Conservation (phyloP, 2,797 vertebrate genomes). For the Cichlasoma orientale region DNA sequence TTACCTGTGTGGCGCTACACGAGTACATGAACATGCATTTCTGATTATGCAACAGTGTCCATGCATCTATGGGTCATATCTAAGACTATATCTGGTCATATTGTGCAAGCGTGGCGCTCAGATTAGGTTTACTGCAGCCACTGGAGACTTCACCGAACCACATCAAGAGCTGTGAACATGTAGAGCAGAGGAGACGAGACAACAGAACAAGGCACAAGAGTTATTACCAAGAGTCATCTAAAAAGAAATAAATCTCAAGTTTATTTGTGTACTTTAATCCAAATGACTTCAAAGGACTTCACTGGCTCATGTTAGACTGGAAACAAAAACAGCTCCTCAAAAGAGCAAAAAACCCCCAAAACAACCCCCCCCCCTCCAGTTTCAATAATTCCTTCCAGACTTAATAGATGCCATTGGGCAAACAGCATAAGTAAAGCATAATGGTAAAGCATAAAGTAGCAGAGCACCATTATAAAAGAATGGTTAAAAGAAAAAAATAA, state of each 20-base stretch:
- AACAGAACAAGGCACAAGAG: background rate
- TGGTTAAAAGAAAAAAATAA: background rate
- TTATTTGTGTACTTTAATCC: slow-evolving; percentile 43
- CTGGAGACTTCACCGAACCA: slow-evolving; percentile 26
- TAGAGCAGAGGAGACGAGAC: background rate
- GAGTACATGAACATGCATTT: slow-evolving; percentile 5
- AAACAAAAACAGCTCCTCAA: slow-evolving; percentile 24
- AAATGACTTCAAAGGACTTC: slow-evolving; percentile 20
- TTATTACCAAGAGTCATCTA: background rate
- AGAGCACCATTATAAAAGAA: background rate
- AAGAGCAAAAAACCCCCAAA: background rate
- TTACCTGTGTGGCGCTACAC: slow-evolving; percentile 1
- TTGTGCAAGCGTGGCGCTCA: slow-evolving; percentile 47
- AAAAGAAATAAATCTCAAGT: slow-evolving; percentile 1
- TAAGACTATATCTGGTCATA: slow-evolving; percentile 44
- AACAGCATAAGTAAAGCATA: background rate
- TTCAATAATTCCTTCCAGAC: slow-evolving; percentile 9
- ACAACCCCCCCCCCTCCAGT: background rate
- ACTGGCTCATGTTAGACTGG: slow-evolving; percentile 2
- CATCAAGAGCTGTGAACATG: slow-evolving; percentile 5
- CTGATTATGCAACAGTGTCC: slow-evolving; percentile 16
- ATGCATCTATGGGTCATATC: slow-evolving; percentile 41
- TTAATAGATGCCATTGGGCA: background rate
- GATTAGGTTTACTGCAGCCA: slow-evolving; percentile 36
- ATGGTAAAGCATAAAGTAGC: background rate